Evolutionary conservation across 1,140 invertebrate species (phyloP).

Genomic region (Drosophila sp.): DNA sequence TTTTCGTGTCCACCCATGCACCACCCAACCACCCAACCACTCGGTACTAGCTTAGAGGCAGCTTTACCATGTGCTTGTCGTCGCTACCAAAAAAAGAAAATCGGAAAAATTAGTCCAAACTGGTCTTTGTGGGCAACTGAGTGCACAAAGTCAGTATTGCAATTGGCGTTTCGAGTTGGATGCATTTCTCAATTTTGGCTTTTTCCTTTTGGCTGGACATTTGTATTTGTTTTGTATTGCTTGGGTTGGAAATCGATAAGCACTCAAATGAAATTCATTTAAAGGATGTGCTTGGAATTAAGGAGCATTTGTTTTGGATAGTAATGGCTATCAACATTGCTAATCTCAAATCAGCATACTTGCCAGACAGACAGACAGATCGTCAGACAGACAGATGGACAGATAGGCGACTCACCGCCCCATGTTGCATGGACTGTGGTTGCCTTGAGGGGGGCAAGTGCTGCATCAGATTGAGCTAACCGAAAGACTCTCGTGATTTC

Average conservation of each 20-base stretch:
- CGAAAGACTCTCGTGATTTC: conserved; percentile 22
- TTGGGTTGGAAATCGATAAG: conserved; percentile 29
- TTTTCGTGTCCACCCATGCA: conserved; percentile 3
- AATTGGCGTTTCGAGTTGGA: conserved; percentile 36
- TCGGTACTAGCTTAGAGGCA: not conserved
- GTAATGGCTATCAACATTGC: conserved; percentile 15
- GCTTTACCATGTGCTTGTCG: not conserved
- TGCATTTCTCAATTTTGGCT: conserved; percentile 30
- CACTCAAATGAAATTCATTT: conserved; percentile 1
- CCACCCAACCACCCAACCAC: not conserved
- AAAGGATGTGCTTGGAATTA: not conserved
- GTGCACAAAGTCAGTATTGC: conserved; percentile 19
- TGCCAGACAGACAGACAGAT: conserved; percentile 14
- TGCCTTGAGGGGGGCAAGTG: conserved; percentile 22
- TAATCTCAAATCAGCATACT: conserved; percentile 34
- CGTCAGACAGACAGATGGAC: conserved; percentile 7
- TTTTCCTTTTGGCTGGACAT: conserved; percentile 1
- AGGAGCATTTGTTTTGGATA: conserved; percentile 7
- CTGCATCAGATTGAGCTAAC: conserved; percentile 28
- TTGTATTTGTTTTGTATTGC: conserved; percentile 4
- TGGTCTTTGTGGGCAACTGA: conserved; percentile 3
- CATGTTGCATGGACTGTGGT: conserved; percentile 27
- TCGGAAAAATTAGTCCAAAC: not conserved
- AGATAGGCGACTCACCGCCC: conserved; percentile 25
- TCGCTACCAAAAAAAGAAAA: not conserved